phyloP scores from a whole-genome alignment of 2,113 vertebrate species.

The Gopherus flavomarginatus region DNA sequence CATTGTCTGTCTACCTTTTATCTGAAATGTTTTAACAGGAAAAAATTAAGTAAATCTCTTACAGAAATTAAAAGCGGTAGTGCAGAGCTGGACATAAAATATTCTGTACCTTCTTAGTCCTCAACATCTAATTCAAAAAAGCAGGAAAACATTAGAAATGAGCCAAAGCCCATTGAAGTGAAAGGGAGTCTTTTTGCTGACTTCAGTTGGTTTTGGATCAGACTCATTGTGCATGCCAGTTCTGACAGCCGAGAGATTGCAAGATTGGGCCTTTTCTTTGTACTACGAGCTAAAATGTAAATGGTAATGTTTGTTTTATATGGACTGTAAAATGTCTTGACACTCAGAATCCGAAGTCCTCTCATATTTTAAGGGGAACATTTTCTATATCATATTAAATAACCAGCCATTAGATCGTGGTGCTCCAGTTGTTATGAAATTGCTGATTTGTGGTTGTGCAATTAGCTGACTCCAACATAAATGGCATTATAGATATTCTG shows the following conservation, averaged over 20 bases:
- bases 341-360: conserved; percentile 47
- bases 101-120: not conserved
- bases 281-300: not conserved
- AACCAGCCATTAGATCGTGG: conserved; percentile 49
- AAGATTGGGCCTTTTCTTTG: not conserved
- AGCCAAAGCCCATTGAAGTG: not conserved
- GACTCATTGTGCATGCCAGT: not conserved
- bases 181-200: not conserved
- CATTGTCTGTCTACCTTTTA: not conserved
- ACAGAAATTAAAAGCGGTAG: not conserved
- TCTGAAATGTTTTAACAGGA: rapidly evolving
- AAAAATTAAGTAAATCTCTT: not conserved
- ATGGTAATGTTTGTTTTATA: conserved; percentile 48
- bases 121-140: not conserved
- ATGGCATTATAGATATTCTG: conserved; percentile 41
- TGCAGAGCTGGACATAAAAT: not conserved
- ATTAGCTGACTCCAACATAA: conserved; percentile 63
- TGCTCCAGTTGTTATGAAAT: conserved; percentile 34
- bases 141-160: not conserved
- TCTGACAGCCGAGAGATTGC: not conserved
- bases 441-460: conserved; percentile 64
- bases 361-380: conserved; percentile 36
- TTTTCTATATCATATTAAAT: conserved; percentile 52
- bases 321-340: conserved; percentile 45
- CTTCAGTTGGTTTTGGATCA: not conserved